Base-by-base conservation (phyloP, 1,140 invertebrate genomes). In the Hestina assimilis region DNA sequence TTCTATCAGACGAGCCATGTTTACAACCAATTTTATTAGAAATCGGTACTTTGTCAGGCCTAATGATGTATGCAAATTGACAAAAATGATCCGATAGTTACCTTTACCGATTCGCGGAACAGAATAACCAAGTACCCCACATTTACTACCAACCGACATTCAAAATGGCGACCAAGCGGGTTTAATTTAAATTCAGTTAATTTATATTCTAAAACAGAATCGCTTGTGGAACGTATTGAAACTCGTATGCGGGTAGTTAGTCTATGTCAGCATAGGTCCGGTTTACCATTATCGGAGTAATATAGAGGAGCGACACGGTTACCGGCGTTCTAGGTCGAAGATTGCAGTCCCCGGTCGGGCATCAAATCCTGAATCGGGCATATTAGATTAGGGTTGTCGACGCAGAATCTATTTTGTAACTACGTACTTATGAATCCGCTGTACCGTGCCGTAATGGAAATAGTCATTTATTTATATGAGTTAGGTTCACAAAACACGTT, bases 361-460 rank as follows among this genome's bases (percentile, higher is more conserved):
- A 58, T 69, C 71, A 64, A 69, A 67, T 60, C 69, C 63, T 69
- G 68, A 72, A 75, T 70, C 59, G 66, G 63, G 68, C 65, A 71
- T 79, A 80, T 82, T 77, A 75, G 75, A 79, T 80, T 79, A 84
- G 72, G 69, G 68, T 75, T 67, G 64, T 73, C 67, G 64, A 63
- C 60, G 43, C 61, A 67, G 62, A 52, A 73, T 72, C 69, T 79
- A 76, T 76, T 82, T 79, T 75, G 70, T 48, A 57, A 70, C 35
- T 55, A 64, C 50, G 62, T 65, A 71, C 68, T 73, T 68, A n/a
- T n/a, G 67, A 69, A 66, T 71, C 55, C 43, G 42, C 42, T 29
- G 3, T 28, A 20, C 50, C 8, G 40, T 35, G 35, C 48, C 26
- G 33, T 57, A 54, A 48, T 57, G 23, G 45, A 48, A 29, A 35